Conservation (phyloP, 2,888 invertebrate species). For the Dasysyrphus tricinctus region DNA sequence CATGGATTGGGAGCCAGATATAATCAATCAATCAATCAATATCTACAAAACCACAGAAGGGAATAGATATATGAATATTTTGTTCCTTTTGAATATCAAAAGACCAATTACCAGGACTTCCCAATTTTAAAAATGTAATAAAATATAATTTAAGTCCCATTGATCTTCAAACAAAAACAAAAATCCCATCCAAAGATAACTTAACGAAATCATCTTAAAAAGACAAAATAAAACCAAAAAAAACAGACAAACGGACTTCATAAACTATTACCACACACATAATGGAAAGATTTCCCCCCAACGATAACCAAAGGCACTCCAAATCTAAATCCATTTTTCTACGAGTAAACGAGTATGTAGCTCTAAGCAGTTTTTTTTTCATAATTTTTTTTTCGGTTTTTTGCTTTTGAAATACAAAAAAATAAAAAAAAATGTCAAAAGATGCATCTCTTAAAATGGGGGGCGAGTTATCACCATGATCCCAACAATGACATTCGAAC, state of each 20-base stretch:
- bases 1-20: no score
- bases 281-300: slow-evolving; percentile 45
- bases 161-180: not conserved
- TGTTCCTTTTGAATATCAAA: no score
- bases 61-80: no score
- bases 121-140: not conserved
- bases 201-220: not conserved
- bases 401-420: slow-evolving; percentile 8
- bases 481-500: slow-evolving; percentile 67
- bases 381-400: slow-evolving; percentile 7
- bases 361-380: not conserved
- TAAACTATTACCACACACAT: slow-evolving; percentile 29
- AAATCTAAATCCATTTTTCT: slow-evolving; percentile 18
- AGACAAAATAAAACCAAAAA: not conserved
- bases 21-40: no score
- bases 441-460: slow-evolving; percentile 31
- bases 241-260: slow-evolving; percentile 5
- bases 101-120: no score
- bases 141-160: not conserved
- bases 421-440: slow-evolving; percentile 7
- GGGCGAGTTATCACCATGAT: slow-evolving; percentile 30
- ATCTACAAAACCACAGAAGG: no score
- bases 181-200: not conserved
- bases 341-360: not conserved
- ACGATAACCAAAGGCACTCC: slow-evolving; percentile 20